Conservation (phyloP, 2,113 vertebrate species). For the Malurus elegans region DNA sequence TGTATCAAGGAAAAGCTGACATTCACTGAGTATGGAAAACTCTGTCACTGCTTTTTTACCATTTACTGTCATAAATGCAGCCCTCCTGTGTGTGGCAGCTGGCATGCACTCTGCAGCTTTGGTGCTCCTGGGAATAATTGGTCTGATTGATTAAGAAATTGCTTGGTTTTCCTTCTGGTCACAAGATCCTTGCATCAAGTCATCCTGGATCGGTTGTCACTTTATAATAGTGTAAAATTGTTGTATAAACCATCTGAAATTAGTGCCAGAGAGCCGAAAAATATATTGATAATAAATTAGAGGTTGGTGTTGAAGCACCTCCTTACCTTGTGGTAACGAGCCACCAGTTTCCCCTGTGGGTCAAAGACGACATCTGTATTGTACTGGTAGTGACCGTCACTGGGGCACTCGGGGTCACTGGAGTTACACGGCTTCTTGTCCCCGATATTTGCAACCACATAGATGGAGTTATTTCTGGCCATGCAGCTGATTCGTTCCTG, state of each 20-base stretch:
- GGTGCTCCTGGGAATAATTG: not conserved
- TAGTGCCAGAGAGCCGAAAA: not conserved
- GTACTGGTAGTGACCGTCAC: constrained; percentile 63
- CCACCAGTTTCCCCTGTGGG: constrained; percentile 67
- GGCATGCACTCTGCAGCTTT: not conserved
- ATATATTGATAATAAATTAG: not conserved
- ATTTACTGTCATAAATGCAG: not conserved
- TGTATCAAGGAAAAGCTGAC: not conserved
- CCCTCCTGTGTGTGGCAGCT: not conserved
- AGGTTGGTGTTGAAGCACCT: not conserved
- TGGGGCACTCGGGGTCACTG: constrained; percentile 51
- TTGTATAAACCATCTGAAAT: not conserved
- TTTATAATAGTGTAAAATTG: not conserved
- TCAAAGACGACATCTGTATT: constrained; percentile 70
- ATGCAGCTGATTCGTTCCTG: constrained; percentile 83
- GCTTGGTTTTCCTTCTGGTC: not conserved
- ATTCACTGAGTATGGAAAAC: not conserved
- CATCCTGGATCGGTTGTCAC: not conserved
- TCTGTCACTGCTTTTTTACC: not conserved
- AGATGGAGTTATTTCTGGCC: constrained; percentile 80
- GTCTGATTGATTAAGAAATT: not conserved
- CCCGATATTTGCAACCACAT: constrained; percentile 84
- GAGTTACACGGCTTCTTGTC: constrained; percentile 66
- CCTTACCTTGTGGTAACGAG: constrained; percentile 73
- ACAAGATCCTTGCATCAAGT: not conserved